A percentile compares a stretch with the other conserved stretches of the same genome.
phyloP scores from a whole-genome alignment of 2,113 vertebrate species.

The Trogon melanurus region DNA sequence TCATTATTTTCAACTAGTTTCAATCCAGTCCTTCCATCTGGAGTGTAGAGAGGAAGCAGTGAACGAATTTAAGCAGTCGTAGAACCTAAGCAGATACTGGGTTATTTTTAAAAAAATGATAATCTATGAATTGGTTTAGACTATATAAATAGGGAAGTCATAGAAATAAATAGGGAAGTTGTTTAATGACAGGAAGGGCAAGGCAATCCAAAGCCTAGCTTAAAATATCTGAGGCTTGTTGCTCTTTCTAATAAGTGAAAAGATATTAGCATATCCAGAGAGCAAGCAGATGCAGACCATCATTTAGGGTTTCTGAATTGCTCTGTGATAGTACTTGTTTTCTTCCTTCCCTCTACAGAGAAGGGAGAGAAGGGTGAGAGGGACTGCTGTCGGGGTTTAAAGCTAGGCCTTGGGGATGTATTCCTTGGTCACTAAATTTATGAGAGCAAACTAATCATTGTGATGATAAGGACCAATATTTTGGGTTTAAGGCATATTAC shows the following conservation, averaged over 20 bases:
- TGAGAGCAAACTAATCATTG: neutral
- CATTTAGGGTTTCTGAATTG: neutral
- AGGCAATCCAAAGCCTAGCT: neutral
- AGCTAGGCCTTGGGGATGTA: neutral
- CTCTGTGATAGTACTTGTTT: neutral
- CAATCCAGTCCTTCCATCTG: neutral
- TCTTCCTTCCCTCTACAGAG: neutral
- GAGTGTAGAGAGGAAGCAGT: neutral
- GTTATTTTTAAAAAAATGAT: neutral
- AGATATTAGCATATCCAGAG: neutral
- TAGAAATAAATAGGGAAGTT: neutral
- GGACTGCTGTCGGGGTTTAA: neutral
- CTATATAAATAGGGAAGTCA: neutral
- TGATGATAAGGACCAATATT: neutral
- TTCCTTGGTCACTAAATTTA: neutral
- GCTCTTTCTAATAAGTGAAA: neutral
- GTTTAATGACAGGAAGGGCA: neutral
- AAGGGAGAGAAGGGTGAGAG: neutral
- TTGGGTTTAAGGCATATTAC: neutral
- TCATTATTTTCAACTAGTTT: neutral
- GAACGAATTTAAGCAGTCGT: neutral
- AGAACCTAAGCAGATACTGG: neutral
- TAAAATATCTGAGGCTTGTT: neutral
- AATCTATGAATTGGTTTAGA: neutral
- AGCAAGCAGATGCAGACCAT: neutral